A percentile compares a stretch with the other conserved stretches of the same genome.
phyloP scores from a whole-genome alignment of 1,140 invertebrate species.

The Trichogramma pretiosum region DNA sequence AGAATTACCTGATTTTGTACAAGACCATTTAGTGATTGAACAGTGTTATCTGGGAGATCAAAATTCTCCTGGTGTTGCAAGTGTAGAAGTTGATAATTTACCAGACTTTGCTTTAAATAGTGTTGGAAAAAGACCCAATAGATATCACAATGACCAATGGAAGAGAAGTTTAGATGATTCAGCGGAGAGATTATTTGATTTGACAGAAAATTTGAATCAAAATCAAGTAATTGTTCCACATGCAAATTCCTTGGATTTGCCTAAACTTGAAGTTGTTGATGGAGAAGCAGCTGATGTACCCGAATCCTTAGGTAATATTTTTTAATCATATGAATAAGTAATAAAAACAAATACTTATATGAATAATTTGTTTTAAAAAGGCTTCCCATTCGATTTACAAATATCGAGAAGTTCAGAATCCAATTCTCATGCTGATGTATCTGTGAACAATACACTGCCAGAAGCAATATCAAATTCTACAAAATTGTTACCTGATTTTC shows the following conservation, averaged over 20 bases:
- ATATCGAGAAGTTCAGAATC: conserved; percentile 23
- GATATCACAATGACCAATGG: conserved; percentile 23
- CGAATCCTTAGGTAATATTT: conserved; percentile 25
- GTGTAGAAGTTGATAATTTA: conserved; percentile 41
- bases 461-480: conserved; percentile 39
- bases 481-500: conserved; percentile 62
- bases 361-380: conserved; percentile 16
- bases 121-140: conserved; percentile 25
- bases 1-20: conserved; percentile 52
- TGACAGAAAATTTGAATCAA: conserved; percentile 27
- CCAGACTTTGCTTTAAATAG: conserved; percentile 45
- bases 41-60: conserved; percentile 44
- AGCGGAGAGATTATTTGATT: conserved; percentile 34
- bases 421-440: conserved; percentile 20
- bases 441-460: conserved; percentile 17
- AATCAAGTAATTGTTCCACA: conserved; percentile 21
- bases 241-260: conserved; percentile 30
- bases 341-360: neutral
- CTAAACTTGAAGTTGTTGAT: conserved; percentile 23
- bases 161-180: conserved; percentile 20
- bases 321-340: neutral
- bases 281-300: conserved; percentile 21
- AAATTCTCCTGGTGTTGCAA: conserved; percentile 17
- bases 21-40: conserved; percentile 53
- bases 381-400: conserved; percentile 36